Percentiles rank a stretch among this genome's conserved stretches.
These are phyloP conservation scores for Aporrectodea caliginosa DNA, from an alignment of 1,140 invertebrate genomes.

Conservation along the genomic window DNA sequence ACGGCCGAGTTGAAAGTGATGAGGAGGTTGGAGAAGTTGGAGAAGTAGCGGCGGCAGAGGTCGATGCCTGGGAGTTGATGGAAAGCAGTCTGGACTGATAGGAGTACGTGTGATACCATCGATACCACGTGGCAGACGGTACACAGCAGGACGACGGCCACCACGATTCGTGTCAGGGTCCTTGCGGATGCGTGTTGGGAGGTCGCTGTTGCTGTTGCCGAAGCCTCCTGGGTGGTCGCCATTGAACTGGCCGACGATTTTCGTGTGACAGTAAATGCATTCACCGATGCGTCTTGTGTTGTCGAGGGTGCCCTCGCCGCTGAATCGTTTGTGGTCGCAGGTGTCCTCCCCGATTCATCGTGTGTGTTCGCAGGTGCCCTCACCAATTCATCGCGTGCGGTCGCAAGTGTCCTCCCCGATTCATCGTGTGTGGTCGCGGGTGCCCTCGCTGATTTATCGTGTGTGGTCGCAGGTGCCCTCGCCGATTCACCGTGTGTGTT, in stretches of 20 bases:
- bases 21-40: constrained; percentile 28
- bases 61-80: not conserved
- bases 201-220: not conserved
- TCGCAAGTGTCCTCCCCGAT: too few species aligned
- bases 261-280: not conserved
- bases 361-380: not conserved
- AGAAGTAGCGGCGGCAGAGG: not conserved
- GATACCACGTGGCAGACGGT: constrained; percentile 28
- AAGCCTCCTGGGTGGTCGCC: not conserved
- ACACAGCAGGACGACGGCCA: constrained; percentile 25
- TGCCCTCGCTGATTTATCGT: not conserved
- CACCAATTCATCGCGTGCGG: too few species aligned
- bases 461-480: not conserved
- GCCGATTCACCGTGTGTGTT: not conserved
- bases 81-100: constrained; percentile 18
- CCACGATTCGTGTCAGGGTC: constrained; percentile 24
- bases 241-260: not conserved
- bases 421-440: too few species aligned
- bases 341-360: not conserved
- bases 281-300: too few species aligned
- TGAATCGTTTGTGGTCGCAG: not conserved
- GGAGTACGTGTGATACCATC: constrained; percentile 28
- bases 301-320: not conserved
- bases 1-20: constrained; percentile 27
- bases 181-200: too few species aligned